phyloP scores from a whole-genome alignment of 2,113 vertebrate genomes.

The Heterotis niloticus region DNA sequence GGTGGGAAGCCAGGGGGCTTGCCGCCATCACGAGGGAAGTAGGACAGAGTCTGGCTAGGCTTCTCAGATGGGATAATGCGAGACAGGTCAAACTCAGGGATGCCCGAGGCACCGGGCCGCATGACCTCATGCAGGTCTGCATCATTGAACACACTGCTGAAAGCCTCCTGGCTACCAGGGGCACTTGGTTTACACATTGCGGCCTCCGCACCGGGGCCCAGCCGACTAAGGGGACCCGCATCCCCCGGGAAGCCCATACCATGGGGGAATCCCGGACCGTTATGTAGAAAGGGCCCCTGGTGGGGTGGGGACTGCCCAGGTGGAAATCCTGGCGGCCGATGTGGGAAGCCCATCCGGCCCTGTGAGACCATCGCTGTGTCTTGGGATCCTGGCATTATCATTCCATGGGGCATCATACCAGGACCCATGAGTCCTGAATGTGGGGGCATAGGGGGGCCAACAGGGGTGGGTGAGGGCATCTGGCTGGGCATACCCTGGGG shows the following conservation, averaged over 20 bases:
- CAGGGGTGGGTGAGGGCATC: slow-evolving; percentile 85
- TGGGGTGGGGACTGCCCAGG: slow-evolving; percentile 94
- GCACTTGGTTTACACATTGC: slow-evolving; percentile 93
- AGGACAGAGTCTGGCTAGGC: slow-evolving; percentile 97
- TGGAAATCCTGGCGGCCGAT: slow-evolving; percentile 80
- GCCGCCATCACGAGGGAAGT: slow-evolving; percentile 91
- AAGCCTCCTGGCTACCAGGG: slow-evolving; percentile 84
- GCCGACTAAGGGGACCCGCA: slow-evolving; percentile 83
- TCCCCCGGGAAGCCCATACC: slow-evolving; percentile 94
- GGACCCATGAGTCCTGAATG: slow-evolving; percentile 85
- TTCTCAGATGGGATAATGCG: slow-evolving; percentile 98
- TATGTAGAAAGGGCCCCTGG: slow-evolving; percentile 93
- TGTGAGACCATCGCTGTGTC: slow-evolving; percentile 87
- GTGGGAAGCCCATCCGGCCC: slow-evolving; percentile 91
- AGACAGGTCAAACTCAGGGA: slow-evolving; percentile 96
- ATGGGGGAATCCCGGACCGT: slow-evolving; percentile 87
- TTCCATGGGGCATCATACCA: slow-evolving; percentile 91
- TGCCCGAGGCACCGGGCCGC: slow-evolving; percentile 90
- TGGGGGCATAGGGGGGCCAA: slow-evolving; percentile 60
- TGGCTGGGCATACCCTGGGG: slow-evolving; percentile 87
- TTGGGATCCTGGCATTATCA: slow-evolving; percentile 89
- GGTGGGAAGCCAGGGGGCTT: slow-evolving; percentile 82
- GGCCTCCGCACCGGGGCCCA: slow-evolving; percentile 80
- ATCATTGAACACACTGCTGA: slow-evolving; percentile 86
- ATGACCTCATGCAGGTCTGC: slow-evolving; percentile 97